These are phyloP conservation scores for Ceratotherium simum DNA, from an alignment of 2,113 vertebrate genomes.

Conservation along the genomic window DNA sequence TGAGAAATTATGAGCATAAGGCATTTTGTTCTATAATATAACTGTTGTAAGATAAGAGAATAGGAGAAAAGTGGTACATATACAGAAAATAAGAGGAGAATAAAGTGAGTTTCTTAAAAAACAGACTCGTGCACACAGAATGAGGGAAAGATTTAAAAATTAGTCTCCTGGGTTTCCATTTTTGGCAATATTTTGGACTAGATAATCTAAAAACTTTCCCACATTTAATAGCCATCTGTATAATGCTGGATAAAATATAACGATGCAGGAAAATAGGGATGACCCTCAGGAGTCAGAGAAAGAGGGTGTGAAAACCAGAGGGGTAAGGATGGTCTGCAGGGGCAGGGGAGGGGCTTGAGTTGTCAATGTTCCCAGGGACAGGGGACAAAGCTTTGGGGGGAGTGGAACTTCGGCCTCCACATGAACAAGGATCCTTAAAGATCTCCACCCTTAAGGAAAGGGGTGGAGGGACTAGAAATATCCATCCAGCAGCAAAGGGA, in stretches of 20 bases:
- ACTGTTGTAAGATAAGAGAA: neutral
- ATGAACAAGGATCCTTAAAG: neutral
- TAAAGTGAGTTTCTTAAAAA: slow-evolving; percentile 25
- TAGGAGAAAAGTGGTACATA: neutral
- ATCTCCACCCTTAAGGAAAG: neutral
- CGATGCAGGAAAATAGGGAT: neutral
- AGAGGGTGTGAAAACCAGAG: neutral
- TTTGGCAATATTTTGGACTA: slow-evolving; percentile 10
- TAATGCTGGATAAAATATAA: neutral
- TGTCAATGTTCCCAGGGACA: neutral
- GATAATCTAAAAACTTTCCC: neutral
- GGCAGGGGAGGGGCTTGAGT: neutral
- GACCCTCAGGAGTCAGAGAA: neutral
- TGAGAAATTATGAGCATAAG: slow-evolving; percentile 23
- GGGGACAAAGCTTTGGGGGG: neutral
- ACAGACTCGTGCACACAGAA: neutral
- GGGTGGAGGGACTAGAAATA: neutral
- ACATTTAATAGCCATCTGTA: neutral
- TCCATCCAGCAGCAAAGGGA: neutral
- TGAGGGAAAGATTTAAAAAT: slow-evolving; percentile 12
- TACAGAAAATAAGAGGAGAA: neutral
- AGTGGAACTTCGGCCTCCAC: neutral
- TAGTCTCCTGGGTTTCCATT: slow-evolving; percentile 33
- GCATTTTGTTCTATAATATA: neutral
- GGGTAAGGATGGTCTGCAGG: no score